Percentiles rank a stretch among this genome's conserved stretches.
Evolutionary conservation across 1,140 invertebrate species (phyloP).

Genomic region (Hormaphis cornu): DNA sequence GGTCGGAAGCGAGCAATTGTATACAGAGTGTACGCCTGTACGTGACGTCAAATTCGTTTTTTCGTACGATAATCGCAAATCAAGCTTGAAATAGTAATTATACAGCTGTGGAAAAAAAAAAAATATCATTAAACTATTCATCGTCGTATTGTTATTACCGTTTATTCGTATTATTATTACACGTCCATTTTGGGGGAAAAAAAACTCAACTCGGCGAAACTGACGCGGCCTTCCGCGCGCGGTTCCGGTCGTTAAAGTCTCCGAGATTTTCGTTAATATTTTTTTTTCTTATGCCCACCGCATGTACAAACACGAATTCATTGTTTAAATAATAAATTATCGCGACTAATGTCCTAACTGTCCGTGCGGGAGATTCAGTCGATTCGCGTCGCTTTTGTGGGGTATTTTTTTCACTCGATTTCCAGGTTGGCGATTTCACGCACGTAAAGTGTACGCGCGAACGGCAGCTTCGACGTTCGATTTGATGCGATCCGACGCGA

Average conservation of each 20-base stretch:
- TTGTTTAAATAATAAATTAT: not conserved
- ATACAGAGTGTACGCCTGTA: too few relatives aligned
- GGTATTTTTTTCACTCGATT: not conserved
- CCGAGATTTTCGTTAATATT: not conserved
- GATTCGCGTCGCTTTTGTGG: not conserved
- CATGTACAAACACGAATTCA: too few relatives aligned
- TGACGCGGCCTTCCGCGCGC: not conserved
- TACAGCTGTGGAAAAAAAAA: not conserved
- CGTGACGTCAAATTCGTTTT: too few relatives aligned
- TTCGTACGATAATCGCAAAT: not conserved
- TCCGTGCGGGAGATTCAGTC: too few relatives aligned
- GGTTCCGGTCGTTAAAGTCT: slow-evolving; percentile 6
- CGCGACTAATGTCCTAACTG: too few relatives aligned
- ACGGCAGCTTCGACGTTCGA: too few relatives aligned
- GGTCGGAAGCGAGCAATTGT: too few relatives aligned
- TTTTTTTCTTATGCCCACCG: not conserved
- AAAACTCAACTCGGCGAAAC: not conserved
- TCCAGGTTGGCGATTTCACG: not conserved
- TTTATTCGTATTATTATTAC: not conserved
- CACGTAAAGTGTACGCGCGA: too few relatives aligned
- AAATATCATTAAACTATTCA: too few relatives aligned
- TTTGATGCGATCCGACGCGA: too few relatives aligned
- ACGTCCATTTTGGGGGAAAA: not conserved
- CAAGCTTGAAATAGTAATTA: not conserved
- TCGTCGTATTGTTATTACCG: not conserved